Conservation (phyloP, 2,888 invertebrate species). For the Diplolepis rosae region DNA sequence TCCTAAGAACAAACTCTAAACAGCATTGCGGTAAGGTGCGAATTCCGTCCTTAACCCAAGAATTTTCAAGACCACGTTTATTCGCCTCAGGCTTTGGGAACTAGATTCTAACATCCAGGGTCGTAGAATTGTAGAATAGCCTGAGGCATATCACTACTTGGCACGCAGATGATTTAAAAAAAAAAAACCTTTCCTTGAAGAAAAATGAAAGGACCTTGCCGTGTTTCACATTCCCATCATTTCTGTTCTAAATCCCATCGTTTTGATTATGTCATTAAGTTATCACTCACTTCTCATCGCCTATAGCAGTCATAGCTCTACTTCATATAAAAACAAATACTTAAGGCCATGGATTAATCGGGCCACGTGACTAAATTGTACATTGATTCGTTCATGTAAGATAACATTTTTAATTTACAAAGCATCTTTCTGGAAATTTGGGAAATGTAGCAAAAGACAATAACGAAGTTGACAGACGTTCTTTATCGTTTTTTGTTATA, state of each 20-base stretch:
- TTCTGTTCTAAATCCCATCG: not conserved
- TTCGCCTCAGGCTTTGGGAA: not conserved
- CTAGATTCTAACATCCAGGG: slow-evolving; percentile 6
- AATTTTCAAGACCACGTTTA: not conserved
- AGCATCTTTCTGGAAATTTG: no score
- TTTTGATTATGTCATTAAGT: no score
- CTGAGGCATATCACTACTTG: not conserved
- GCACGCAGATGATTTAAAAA: not conserved
- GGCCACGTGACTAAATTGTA: no score
- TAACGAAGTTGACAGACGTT: no score
- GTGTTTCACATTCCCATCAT: not conserved
- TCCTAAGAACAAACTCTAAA: not conserved
- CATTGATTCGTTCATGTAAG: no score
- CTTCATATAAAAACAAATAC: no score
- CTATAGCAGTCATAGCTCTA: no score
- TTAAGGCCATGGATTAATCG: no score
- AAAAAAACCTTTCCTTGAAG: not conserved
- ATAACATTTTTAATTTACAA: no score
- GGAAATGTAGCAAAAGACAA: no score
- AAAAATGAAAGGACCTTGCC: slow-evolving; percentile 5
- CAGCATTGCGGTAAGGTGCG: not conserved
- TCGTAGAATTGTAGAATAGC: not conserved
- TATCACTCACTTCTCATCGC: no score
- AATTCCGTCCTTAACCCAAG: not conserved
- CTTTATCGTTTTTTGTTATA: no score